phyloP scores from a whole-genome alignment of 2,113 vertebrate genomes.

The Phaethon lepturus region DNA sequence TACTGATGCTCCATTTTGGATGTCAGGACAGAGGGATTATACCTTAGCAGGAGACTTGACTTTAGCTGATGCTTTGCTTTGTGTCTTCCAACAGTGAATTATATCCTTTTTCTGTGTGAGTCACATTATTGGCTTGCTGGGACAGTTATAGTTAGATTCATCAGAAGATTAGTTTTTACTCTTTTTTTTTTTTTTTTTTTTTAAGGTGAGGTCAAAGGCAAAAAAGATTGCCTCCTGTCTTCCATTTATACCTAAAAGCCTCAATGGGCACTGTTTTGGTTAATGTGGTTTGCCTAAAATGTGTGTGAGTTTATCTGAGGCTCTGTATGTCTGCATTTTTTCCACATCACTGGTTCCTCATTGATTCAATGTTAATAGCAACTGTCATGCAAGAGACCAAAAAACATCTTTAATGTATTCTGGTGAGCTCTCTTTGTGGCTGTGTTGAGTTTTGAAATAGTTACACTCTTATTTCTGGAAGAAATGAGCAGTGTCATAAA shows the following conservation, averaged over 20 bases:
- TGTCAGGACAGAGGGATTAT: background rate
- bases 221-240: background rate
- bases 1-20: background rate
- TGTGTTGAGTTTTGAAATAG: background rate
- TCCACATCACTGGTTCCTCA: background rate
- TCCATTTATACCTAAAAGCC: background rate
- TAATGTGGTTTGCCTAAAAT: background rate
- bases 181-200: background rate
- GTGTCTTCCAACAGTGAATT: background rate
- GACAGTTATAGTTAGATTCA: background rate
- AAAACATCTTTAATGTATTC: slow-evolving; percentile 8
- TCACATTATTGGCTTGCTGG: background rate
- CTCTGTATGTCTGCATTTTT: background rate
- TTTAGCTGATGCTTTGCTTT: background rate
- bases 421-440: background rate
- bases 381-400: background rate
- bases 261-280: background rate
- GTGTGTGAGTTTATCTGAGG: background rate
- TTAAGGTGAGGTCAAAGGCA: background rate
- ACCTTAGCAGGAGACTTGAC: background rate
- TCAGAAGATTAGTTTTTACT: background rate
- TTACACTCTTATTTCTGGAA: background rate
- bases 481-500: background rate
- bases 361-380: slow-evolving; percentile 10
- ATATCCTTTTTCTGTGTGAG: background rate